A percentile compares a stretch with the other conserved stretches of the same genome.
Evolutionary conservation across 2,888 invertebrate genomes (phyloP).

Genomic region (Hypolimnas misippus): DNA sequence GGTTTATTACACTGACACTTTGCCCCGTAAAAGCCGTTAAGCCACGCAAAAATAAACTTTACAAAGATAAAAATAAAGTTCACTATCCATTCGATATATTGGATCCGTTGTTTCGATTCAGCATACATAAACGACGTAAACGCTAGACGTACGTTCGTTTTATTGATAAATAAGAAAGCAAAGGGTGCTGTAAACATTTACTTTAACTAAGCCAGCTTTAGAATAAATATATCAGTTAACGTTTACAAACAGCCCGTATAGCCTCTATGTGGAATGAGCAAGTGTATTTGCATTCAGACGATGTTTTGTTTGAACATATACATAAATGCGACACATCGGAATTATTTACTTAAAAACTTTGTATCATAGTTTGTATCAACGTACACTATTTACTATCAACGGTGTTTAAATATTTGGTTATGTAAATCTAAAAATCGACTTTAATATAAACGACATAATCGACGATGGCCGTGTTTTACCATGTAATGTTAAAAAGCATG

Average conservation of each 20-base stretch:
- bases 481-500: too few relatives aligned
- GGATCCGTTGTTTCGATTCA: constrained; percentile 25
- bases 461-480: too few relatives aligned
- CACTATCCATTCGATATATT: neutral
- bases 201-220: constrained; percentile 1
- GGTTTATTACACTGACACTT: constrained; percentile 24
- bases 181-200: constrained; percentile 25
- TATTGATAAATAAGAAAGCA: constrained; percentile 23
- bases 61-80: neutral
- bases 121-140: constrained; percentile 28
- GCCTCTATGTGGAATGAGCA: neutral
- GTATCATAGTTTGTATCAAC: too few relatives aligned
- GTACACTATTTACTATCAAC: neutral
- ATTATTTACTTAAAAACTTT: too few relatives aligned
- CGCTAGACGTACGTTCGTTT: constrained; percentile 31
- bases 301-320: neutral
- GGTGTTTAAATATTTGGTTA: neutral
- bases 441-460: too few relatives aligned
- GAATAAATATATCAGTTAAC: constrained; percentile 2
- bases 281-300: neutral
- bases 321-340: neutral
- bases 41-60: constrained; percentile 15
- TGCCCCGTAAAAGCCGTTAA: neutral
- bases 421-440: too few relatives aligned
- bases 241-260: neutral